Evolutionary conservation across 2,113 vertebrate genomes (phyloP), one percentile per base, ranked within the genome.

Genomic region (Phrynosoma blainvillii): DNA sequence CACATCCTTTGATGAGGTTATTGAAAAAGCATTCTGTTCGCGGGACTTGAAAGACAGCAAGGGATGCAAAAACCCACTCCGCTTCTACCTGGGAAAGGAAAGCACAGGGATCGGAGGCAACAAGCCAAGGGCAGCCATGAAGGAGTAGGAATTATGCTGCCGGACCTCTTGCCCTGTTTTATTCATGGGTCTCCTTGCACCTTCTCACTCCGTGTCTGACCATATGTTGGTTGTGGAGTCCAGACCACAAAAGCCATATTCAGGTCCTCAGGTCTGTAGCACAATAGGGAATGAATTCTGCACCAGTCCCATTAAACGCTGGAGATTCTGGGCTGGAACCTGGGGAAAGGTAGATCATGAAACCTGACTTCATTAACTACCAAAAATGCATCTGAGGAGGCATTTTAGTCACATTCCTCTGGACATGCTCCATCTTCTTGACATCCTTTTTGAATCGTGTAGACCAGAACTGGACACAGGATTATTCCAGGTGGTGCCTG

Each of bases 1-100:
- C 96, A 96, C 95, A 96, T 96, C 95, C 97, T 96, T 96, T 97
- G 97, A 97, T 97, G 96, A 96, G 96, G 97, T 97, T 96, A 97
- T 96, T 92, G 96, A 86, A 95, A 95, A 97, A 94, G 95, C 96
- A 91, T 95, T 96, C 94, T 93, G 94, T 93, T 94, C 93, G 0
- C 84, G 92, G 94, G 92, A 91, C 95, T 96, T 91, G 95, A 93
- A 95, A 97, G 96, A 96, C 96, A 96, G 97, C 94, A 95, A 94
- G 96, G 92, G 90, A 92, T 30, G 11, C 74, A 96, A 73, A 94
- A 96, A 94, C 92, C 47, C 30, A 70, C 66, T 11, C 82, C 3
- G 8, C 88, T 87, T n/a, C 75, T 95, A 54, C 94, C 95, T 94
- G 82, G 65, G 89, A 93, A 94, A 89, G 81, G 84, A 95, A 90